Conservation (phyloP, 2,888 invertebrate genomes). For the Trachelus stipa region DNA sequence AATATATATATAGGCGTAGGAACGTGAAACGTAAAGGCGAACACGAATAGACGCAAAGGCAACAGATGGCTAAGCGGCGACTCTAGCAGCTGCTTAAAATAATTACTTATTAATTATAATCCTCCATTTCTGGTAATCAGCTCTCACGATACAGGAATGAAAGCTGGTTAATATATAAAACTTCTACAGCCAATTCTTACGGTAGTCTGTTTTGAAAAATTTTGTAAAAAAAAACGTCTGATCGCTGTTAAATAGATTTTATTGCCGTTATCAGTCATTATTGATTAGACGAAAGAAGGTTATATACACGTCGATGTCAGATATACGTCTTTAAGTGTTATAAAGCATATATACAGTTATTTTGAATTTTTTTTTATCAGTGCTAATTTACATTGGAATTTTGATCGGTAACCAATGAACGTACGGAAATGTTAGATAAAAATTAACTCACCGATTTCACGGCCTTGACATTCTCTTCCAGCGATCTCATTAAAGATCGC, state of each 20-base stretch:
- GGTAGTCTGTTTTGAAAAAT: neutral
- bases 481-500: neutral
- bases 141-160: neutral
- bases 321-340: neutral
- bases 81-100: conserved; percentile 26
- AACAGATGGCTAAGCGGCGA: conserved; percentile 26
- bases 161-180: neutral
- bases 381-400: neutral
- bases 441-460: neutral
- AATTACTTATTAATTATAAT: conserved; percentile 28
- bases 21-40: conserved; percentile 14
- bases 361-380: neutral
- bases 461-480: neutral
- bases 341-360: neutral
- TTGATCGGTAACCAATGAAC: neutral
- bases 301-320: neutral
- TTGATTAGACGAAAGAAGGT: neutral
- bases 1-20: neutral
- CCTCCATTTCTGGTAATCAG: neutral
- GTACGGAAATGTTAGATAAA: neutral
- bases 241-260: neutral
- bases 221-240: neutral
- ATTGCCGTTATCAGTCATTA: neutral
- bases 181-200: neutral
- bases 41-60: conserved; percentile 1